Evolutionary conservation across 2,888 invertebrate species (phyloP).

Genomic region (Cremastinae sp.): DNA sequence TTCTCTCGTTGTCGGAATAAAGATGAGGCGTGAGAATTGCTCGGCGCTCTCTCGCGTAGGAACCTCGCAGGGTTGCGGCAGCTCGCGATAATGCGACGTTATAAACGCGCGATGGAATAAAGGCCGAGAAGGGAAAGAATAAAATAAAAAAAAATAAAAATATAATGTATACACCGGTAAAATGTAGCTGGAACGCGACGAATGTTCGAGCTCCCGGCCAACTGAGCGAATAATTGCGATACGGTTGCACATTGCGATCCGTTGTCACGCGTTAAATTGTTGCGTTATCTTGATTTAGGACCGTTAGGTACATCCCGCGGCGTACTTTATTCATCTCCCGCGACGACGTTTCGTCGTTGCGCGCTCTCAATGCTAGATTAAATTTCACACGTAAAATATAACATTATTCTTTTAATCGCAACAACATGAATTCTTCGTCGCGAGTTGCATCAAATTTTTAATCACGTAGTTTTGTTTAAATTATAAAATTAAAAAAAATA

Average conservation of each 20-base stretch:
- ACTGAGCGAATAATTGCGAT: conserved; percentile 49
- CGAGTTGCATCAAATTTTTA: no score
- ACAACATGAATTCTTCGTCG: no score
- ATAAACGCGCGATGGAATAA: background rate
- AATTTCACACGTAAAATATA: no score
- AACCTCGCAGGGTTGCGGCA: background rate
- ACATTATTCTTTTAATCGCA: no score
- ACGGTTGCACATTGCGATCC: conserved; percentile 38
- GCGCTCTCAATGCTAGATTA: no score
- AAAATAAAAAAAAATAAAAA: conserved; percentile 14
- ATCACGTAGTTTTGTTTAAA: no score
- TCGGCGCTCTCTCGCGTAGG: background rate
- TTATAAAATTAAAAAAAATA: no score
- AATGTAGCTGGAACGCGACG: conserved; percentile 30
- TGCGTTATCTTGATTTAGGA: conserved; percentile 28
- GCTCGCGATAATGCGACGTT: background rate
- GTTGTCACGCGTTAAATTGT: conserved; percentile 33
- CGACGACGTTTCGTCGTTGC: conserved; percentile 63
- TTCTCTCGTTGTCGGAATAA: conserved; percentile 21
- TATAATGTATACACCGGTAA: conserved; percentile 12
- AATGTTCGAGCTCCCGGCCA: conserved; percentile 25
- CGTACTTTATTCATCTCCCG: background rate
- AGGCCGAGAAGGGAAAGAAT: background rate
- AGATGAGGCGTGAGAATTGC: conserved; percentile 40
- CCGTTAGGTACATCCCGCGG: no score